Percentiles rank a stretch among this genome's conserved stretches.
phyloP scores from a whole-genome alignment of 2,797 vertebrate species.

The Pseudomugil gertrudae region DNA sequence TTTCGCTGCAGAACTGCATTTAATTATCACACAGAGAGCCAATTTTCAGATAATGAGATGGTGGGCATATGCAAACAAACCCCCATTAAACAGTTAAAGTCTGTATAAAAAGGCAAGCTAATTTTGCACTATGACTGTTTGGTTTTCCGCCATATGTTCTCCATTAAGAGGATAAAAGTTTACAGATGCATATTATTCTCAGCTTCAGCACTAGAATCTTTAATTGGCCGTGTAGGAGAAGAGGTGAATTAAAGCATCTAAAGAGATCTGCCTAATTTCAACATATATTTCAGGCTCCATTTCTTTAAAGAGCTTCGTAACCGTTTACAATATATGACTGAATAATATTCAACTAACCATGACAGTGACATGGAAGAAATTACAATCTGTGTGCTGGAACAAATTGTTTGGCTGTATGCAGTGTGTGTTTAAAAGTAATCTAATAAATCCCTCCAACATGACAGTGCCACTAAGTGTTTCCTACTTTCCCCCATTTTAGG shows the following conservation, averaged over 20 bases:
- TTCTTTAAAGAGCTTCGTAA: slow-evolving; percentile 9
- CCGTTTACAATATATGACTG: slow-evolving; percentile 1
- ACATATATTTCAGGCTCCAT: slow-evolving; percentile 18
- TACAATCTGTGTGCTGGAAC: slow-evolving; percentile 22
- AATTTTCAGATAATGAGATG: slow-evolving; percentile 63
- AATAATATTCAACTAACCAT: slow-evolving; percentile 31
- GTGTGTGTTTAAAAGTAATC: slow-evolving; percentile 25
- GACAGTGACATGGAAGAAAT: slow-evolving; percentile 42
- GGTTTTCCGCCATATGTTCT: slow-evolving; percentile 35
- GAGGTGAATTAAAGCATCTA: slow-evolving; percentile 24
- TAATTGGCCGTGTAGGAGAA: slow-evolving; percentile 39
- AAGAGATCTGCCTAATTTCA: slow-evolving; percentile 34
- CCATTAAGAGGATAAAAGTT: slow-evolving; percentile 31
- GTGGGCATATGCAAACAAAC: slow-evolving; percentile 42
- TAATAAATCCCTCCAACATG: slow-evolving; percentile 33
- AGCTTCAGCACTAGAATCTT: slow-evolving; percentile 14
- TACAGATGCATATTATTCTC: slow-evolving; percentile 1
- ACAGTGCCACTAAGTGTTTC: slow-evolving; percentile 12
- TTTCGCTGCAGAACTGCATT: slow-evolving; percentile 56
- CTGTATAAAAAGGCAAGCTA: slow-evolving; percentile 31
- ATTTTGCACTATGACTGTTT: slow-evolving; percentile 8
- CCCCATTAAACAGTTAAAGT: slow-evolving; percentile 44
- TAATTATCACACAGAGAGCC: slow-evolving; percentile 64
- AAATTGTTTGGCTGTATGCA: slow-evolving; percentile 30
- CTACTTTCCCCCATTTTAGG: slow-evolving; percentile 7